These are phyloP conservation scores for Mormyrops boulengeri DNA, from an alignment of 2,797 vertebrate genomes.

Conservation along the genomic window DNA sequence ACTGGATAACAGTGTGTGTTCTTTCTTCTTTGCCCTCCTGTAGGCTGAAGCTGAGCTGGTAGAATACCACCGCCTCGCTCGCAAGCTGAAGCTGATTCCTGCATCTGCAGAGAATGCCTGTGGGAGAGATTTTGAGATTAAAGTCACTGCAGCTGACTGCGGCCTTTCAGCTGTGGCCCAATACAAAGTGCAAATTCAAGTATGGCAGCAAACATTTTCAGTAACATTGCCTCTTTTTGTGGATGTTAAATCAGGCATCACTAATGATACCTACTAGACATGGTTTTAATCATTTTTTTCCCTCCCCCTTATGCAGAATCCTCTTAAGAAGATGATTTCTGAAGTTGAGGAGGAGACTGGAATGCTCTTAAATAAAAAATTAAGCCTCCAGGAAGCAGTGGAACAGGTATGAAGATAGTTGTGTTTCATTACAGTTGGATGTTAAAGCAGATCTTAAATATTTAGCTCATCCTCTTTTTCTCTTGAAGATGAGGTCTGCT, in stretches of 20 bases:
- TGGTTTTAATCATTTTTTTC: not conserved
- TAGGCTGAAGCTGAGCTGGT: conserved; percentile 75
- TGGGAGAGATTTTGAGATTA: conserved; percentile 83
- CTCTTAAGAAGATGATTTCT: conserved; percentile 72
- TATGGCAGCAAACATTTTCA: conserved; percentile 41
- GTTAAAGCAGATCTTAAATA: not conserved
- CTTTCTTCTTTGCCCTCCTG: not conserved
- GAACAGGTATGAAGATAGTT: conserved; percentile 71
- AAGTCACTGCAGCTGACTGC: conserved; percentile 64
- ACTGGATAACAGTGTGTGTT: not conserved
- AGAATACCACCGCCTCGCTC: conserved; percentile 85
- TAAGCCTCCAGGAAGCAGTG: conserved; percentile 71
- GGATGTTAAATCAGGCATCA: not conserved
- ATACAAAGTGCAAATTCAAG: conserved; percentile 77
- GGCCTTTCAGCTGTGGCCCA: conserved; percentile 63
- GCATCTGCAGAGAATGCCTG: conserved; percentile 79
- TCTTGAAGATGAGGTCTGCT: conserved; percentile 58
- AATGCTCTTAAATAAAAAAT: conserved; percentile 65
- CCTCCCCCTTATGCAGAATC: conserved; percentile 54
- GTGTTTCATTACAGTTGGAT: not conserved
- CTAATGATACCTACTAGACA: not conserved
- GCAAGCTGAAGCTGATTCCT: conserved; percentile 89
- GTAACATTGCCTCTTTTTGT: not conserved
- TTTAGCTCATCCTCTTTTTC: not conserved
- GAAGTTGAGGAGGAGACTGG: conserved; percentile 81